Evolutionary conservation across 2,888 invertebrate genomes (phyloP), one percentile per base, ranked within the genome.

Genomic region (Athetis lepigone): DNA sequence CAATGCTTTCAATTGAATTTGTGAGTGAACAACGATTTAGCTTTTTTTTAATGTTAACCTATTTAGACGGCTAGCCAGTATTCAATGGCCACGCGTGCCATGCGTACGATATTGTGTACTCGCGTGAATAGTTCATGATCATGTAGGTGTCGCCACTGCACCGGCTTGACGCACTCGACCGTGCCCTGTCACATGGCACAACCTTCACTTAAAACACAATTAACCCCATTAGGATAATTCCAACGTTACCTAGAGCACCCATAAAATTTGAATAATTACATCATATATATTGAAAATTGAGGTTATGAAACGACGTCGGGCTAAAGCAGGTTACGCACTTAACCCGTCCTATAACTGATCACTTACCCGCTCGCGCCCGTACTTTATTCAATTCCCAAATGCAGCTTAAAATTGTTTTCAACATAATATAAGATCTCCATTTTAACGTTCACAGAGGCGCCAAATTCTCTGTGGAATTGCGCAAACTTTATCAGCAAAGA

Each of bases 61-160:
- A 39, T 39, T 13, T 47, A 21, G 13, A 33, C 37, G 43, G 36
- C 23, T 43, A 63, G 21, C 27, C 37, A 37, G 49, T 25, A 61
- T 58, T 70, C 39, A 66, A 64, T 58, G 58, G 40, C 45, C 58
- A 62, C 51, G 72, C 72, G 72, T 39, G 43, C 56, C 51, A 55
- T 69, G 70, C 71, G 75, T 62, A 69, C 47, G 33, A 69, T 67
- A 77, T 82, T 85, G 86, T 85, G 86, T 77, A 84, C 72, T 76
- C 85, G 84, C 83, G 71, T 86, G 85, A 70, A 59, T 81, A 75
- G 75, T 54, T 81, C 80, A 78, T 83, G 65, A 64, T 62, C 73
- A 70, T 37, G 64, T 50, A 51, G 74, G 64, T 70, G 69, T 63
- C 62, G 51, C 23, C 61, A 60, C 57, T 75, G 75, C 70, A 77